These are phyloP conservation scores for Gymnorhina tibicen DNA, from an alignment of 2,113 vertebrate genomes.

Conservation along the genomic window DNA sequence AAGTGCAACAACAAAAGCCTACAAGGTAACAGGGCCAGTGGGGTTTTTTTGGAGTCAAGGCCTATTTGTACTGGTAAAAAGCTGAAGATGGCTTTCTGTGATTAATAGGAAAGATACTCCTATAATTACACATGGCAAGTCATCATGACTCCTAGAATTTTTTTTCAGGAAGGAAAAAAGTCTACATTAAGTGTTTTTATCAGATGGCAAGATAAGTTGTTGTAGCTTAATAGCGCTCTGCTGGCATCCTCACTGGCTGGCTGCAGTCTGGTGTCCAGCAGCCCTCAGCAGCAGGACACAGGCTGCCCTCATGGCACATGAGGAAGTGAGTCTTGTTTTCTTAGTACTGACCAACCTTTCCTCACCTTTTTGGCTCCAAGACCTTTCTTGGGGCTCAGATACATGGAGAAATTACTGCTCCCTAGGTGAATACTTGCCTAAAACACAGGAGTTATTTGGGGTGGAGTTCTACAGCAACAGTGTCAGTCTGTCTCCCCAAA, in stretches of 20 bases:
- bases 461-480: not conserved
- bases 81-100: accelerated
- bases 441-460: not conserved
- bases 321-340: not conserved
- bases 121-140: not conserved
- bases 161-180: not conserved
- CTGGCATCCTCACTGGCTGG: not conserved
- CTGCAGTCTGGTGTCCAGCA: not conserved
- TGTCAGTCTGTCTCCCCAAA: not conserved
- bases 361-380: not conserved
- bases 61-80: not conserved
- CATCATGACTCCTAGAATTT: not conserved
- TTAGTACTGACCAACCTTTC: not conserved
- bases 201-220: not conserved
- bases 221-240: not conserved
- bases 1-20: not conserved
- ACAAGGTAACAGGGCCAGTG: not conserved
- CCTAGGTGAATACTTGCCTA: not conserved
- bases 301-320: not conserved
- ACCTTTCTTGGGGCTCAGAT: not conserved
- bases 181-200: not conserved
- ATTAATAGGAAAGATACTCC: not conserved
- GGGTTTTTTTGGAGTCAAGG: not conserved
- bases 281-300: not conserved
- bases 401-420: not conserved